phyloP scores from a whole-genome alignment of 1,140 invertebrate species.

The Ceratosolen solmsi region DNA sequence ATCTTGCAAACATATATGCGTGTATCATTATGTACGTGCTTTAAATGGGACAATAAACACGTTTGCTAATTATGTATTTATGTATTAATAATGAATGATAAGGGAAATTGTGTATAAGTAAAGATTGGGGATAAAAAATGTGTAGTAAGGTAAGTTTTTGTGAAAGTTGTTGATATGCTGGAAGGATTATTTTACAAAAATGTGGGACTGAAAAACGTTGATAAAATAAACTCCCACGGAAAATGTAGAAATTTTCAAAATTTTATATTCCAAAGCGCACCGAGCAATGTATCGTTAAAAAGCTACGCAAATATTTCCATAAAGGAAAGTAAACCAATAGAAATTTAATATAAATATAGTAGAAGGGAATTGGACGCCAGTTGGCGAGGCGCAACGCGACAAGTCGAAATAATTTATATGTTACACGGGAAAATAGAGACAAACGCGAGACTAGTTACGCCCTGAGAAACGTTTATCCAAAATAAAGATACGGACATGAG shows the following conservation, averaged over 20 bases:
- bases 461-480: not conserved
- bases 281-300: not conserved
- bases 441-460: not conserved
- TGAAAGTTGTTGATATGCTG: not conserved
- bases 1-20: too few relatives aligned
- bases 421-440: not conserved
- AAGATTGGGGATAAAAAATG: not conserved
- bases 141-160: not conserved
- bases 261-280: not conserved
- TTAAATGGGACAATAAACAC: too few relatives aligned
- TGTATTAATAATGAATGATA: too few relatives aligned
- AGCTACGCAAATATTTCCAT: not conserved
- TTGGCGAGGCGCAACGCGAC: not conserved
- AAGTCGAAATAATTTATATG: not conserved
- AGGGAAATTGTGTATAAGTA: too few relatives aligned
- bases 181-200: not conserved
- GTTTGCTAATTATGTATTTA: too few relatives aligned
- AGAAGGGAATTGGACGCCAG: not conserved
- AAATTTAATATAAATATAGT: conserved; percentile 1
- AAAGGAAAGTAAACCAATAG: not conserved
- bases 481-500: not conserved
- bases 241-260: not conserved
- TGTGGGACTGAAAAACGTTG: not conserved
- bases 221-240: not conserved
- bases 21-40: too few relatives aligned